Evolutionary conservation across 2,113 vertebrate species (phyloP).

Genomic region (Nipponia nippon): DNA sequence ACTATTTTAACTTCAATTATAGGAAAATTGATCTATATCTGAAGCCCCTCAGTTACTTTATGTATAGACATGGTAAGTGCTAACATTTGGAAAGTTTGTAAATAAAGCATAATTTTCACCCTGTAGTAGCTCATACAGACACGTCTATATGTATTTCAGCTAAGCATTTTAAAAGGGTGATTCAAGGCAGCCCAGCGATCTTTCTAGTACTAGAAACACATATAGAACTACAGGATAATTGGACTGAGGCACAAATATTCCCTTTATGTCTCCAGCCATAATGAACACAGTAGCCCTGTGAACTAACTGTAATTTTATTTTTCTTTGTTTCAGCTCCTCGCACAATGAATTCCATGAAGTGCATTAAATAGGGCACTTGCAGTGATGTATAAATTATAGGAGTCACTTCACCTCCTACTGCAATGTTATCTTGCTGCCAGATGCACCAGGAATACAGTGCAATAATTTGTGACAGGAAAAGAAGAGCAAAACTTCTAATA

Average conservation of each 20-base stretch:
- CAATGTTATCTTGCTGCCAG: not conserved
- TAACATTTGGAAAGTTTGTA: not conserved
- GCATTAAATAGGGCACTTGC: not conserved
- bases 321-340: constrained; percentile 21
- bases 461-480: not conserved
- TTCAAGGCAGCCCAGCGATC: constrained; percentile 48
- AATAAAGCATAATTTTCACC: not conserved
- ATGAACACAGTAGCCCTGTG: constrained; percentile 52
- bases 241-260: constrained; percentile 65
- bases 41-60: not conserved
- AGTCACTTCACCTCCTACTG: constrained; percentile 21
- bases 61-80: not conserved
- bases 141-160: not conserved
- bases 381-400: constrained; percentile 19
- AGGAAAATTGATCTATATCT: not conserved
- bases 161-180: not conserved
- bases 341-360: not conserved
- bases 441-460: not conserved
- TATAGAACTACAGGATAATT: constrained; percentile 57
- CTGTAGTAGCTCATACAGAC: not conserved
- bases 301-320: constrained; percentile 57
- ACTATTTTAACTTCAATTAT: constrained; percentile 8
- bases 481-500: not conserved
- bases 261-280: constrained; percentile 58
- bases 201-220: constrained; percentile 49